phyloP scores from a whole-genome alignment of 2,113 vertebrate species.

The Promerops cafer region DNA sequence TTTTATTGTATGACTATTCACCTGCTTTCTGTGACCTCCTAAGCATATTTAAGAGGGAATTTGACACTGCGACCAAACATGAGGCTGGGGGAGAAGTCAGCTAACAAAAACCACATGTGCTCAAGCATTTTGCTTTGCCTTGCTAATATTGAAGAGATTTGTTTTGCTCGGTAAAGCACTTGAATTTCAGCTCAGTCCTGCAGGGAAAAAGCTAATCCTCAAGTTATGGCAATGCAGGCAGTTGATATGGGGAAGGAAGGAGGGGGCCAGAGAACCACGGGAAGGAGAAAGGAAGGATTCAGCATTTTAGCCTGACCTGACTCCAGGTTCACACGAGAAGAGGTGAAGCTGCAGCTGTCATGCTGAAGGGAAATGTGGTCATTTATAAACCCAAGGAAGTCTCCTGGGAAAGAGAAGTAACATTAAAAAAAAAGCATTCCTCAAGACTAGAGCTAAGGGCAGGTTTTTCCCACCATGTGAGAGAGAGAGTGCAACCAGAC shows the following conservation, averaged over 20 bases:
- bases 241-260: constrained; percentile 12
- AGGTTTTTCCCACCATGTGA: not conserved
- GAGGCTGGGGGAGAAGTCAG: constrained; percentile 15
- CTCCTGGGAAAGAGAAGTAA: not conserved
- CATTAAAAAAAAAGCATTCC: not conserved
- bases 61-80: constrained; percentile 27
- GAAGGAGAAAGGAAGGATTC: constrained; percentile 38
- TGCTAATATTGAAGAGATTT: constrained; percentile 51
- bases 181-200: constrained; percentile 41
- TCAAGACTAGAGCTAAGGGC: not conserved
- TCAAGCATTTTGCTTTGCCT: constrained; percentile 36
- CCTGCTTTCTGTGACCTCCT: constrained; percentile 53
- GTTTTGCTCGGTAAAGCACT: constrained; percentile 38
- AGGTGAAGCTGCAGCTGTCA: constrained; percentile 58
- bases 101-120: constrained; percentile 61
- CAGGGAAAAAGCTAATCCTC: constrained; percentile 52
- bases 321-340: constrained; percentile 49
- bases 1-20: constrained; percentile 63
- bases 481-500: not conserved
- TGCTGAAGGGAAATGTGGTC: not conserved
- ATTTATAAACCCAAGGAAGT: not conserved
- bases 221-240: constrained; percentile 28
- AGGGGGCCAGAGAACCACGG: not conserved
- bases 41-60: constrained; percentile 37
- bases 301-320: constrained; percentile 44